Conservation (phyloP, 2,797 vertebrate species). For the Chloroceryle amazona region DNA sequence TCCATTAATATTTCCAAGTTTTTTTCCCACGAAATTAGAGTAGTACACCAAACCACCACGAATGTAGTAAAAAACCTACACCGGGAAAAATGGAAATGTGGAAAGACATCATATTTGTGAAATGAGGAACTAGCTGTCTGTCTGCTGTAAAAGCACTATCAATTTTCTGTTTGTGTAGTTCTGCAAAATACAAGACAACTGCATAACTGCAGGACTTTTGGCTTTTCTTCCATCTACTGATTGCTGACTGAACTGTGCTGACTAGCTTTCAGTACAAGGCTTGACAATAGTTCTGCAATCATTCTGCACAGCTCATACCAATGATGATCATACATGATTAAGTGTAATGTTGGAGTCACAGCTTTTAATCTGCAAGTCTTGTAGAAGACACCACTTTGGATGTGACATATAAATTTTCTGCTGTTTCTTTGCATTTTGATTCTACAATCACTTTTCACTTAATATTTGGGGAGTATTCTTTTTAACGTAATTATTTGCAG, state of each 20-base stretch:
- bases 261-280: slow-evolving; percentile 62
- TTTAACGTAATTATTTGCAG: background rate
- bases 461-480: background rate
- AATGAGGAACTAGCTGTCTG: background rate
- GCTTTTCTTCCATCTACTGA: slow-evolving; percentile 39
- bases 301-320: slow-evolving; percentile 1
- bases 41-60: background rate
- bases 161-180: slow-evolving; percentile 43
- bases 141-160: background rate
- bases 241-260: slow-evolving; percentile 51
- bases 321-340: background rate
- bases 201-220: slow-evolving; percentile 52
- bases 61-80: background rate
- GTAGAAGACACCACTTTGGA: background rate
- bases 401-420: background rate
- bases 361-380: background rate
- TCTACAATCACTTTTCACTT: background rate
- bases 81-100: background rate
- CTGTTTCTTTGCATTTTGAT: background rate
- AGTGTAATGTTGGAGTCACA: background rate
- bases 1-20: background rate
- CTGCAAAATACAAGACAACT: slow-evolving; percentile 5
- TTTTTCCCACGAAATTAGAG: background rate
- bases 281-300: slow-evolving; percentile 37
- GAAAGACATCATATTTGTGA: background rate